These are phyloP conservation scores for Thymallus thymallus DNA, from an alignment of 2,113 vertebrate species.

Conservation along the genomic window DNA sequence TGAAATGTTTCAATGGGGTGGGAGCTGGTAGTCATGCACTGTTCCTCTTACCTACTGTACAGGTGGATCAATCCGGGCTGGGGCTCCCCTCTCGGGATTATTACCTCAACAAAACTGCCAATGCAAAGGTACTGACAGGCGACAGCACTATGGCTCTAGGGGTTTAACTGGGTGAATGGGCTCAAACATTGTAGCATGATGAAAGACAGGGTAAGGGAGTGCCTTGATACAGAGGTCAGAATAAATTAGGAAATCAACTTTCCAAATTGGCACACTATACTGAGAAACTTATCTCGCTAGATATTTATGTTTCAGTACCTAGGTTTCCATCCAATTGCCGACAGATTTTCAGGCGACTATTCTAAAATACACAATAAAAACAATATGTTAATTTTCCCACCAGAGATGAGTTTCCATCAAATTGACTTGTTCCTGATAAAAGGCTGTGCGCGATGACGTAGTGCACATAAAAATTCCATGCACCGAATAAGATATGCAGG, in stretches of 20 bases:
- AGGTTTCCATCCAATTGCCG: too few relatives aligned
- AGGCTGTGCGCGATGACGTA: too few relatives aligned
- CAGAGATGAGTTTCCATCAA: too few relatives aligned
- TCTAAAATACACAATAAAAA: too few relatives aligned
- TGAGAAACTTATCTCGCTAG: not conserved
- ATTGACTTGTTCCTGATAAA: too few relatives aligned
- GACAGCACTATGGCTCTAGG: not conserved
- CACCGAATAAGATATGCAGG: too few relatives aligned
- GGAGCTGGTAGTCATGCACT: slow-evolving; percentile 4
- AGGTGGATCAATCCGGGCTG: slow-evolving; percentile 93
- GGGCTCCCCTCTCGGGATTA: slow-evolving; percentile 90
- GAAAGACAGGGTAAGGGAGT: not conserved
- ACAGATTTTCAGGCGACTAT: too few relatives aligned
- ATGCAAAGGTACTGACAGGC: slow-evolving; percentile 81
- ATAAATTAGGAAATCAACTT: not conserved
- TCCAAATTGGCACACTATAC: not conserved
- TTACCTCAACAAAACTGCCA: slow-evolving; percentile 95
- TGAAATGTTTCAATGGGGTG: not conserved
- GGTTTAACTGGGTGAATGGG: not conserved
- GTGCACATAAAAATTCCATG: too few relatives aligned
- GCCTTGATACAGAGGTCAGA: not conserved
- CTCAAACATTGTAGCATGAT: too few relatives aligned
- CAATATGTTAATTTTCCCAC: too few relatives aligned
- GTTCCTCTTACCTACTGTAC: slow-evolving; percentile 28
- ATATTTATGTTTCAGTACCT: not conserved